phyloP scores from a whole-genome alignment of 1,140 invertebrate genomes.

The Archivesica marissinica region DNA sequence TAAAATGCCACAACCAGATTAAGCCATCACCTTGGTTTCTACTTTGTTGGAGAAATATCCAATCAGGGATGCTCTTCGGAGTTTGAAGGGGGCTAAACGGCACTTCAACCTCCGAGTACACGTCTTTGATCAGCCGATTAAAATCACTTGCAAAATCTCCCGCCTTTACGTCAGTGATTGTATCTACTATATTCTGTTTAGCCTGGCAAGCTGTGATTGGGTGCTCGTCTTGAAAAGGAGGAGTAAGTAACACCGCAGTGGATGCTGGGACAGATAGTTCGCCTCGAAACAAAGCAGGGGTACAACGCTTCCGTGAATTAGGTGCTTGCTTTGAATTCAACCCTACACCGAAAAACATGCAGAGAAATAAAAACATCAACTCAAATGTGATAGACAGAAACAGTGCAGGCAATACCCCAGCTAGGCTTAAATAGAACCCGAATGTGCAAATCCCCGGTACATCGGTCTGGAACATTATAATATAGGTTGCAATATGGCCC shows the following conservation, averaged over 20 bases:
- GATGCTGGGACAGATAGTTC: neutral
- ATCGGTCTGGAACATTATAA: no score
- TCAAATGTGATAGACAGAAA: no score
- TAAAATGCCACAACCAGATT: neutral
- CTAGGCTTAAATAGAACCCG: no score
- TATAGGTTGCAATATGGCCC: no score
- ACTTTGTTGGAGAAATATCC: constrained; percentile 41
- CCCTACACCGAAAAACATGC: constrained; percentile 51
- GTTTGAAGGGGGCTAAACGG: constrained; percentile 42
- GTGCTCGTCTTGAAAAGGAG: constrained; percentile 26
- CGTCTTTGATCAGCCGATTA: constrained; percentile 51
- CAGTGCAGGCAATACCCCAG: no score
- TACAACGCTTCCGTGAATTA: neutral
- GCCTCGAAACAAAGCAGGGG: constrained; percentile 25
- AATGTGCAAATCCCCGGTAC: no score
- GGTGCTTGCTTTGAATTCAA: constrained; percentile 23
- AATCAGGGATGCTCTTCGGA: constrained; percentile 42
- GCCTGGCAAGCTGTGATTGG: neutral
- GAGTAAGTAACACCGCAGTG: neutral
- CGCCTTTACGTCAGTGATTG: neutral
- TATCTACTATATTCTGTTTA: neutral
- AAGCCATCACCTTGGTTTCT: constrained; percentile 2
- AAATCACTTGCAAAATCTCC: constrained; percentile 35
- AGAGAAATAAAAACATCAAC: constrained; percentile 21
- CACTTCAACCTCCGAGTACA: constrained; percentile 54